Percentiles rank a stretch among this genome's conserved stretches.
Evolutionary conservation across 1,140 invertebrate species (phyloP).

Genomic region (Odontomachus brunneus): DNA sequence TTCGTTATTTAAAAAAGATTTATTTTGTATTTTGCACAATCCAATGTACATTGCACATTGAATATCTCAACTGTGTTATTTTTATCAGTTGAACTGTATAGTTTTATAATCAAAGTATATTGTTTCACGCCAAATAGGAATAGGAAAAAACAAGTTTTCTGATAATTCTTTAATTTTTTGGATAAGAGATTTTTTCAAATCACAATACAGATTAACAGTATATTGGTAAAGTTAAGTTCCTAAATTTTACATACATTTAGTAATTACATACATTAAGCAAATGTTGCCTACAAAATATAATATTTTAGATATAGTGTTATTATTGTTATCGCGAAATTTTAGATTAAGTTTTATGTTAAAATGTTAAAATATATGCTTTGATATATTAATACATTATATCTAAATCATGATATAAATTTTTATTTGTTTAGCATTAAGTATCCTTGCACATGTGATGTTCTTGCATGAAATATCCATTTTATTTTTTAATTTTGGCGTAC

Average conservation of each 20-base stretch:
- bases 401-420: too few relatives aligned
- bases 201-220: slow-evolving; percentile 4
- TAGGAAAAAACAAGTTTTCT: too few relatives aligned
- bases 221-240: not conserved
- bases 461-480: too few relatives aligned
- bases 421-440: too few relatives aligned
- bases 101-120: too few relatives aligned
- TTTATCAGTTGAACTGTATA: slow-evolving; percentile 1
- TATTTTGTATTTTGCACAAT: slow-evolving; percentile 15
- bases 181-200: not conserved
- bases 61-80: not conserved
- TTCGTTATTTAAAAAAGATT: not conserved
- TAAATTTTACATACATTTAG: slow-evolving; percentile 9
- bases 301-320: slow-evolving; percentile 32
- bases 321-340: slow-evolving; percentile 40
- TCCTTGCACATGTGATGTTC: too few relatives aligned
- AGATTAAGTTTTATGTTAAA: slow-evolving; percentile 16
- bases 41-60: not conserved
- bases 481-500: too few relatives aligned
- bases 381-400: too few relatives aligned
- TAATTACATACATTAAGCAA: too few relatives aligned
- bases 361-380: not conserved
- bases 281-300: slow-evolving; percentile 12
- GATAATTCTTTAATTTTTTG: too few relatives aligned
- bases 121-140: too few relatives aligned